phyloP scores from a whole-genome alignment of 2,888 invertebrate species.

The Epinotia nisella region DNA sequence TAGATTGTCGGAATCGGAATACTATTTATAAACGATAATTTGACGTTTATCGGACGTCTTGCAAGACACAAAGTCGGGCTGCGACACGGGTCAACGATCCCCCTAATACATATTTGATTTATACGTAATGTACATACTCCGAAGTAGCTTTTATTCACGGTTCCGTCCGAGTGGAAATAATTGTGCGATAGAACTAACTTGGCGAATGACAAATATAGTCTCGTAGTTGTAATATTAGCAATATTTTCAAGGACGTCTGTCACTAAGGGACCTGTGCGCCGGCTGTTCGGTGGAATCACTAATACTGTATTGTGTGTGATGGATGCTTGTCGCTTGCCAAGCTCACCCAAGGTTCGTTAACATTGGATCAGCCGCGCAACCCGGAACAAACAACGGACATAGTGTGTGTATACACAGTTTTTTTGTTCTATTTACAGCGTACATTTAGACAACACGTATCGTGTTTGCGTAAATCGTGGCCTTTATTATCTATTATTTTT shows the following conservation, averaged over 20 bases:
- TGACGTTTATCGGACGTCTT: slow-evolving; percentile 51
- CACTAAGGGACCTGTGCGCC: slow-evolving; percentile 6
- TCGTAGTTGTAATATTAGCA: not conserved
- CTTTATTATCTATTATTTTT: slow-evolving; percentile 8
- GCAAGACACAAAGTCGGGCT: slow-evolving; percentile 49
- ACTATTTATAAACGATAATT: slow-evolving; percentile 55
- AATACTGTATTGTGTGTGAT: slow-evolving; percentile 14
- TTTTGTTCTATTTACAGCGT: slow-evolving; percentile 35
- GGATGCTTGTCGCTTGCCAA: slow-evolving; percentile 34
- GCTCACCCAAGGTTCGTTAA: slow-evolving; percentile 42
- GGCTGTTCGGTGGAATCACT: slow-evolving; percentile 15
- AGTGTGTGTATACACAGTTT: slow-evolving; percentile 17
- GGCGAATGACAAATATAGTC: not conserved
- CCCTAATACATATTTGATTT: slow-evolving; percentile 52
- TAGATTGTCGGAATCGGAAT: slow-evolving; percentile 41
- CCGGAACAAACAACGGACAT: slow-evolving; percentile 41
- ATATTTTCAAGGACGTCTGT: slow-evolving; percentile 11
- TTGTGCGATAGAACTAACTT: not conserved
- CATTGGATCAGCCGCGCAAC: slow-evolving; percentile 33
- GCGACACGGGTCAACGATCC: slow-evolving; percentile 53
- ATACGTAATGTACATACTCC: slow-evolving; percentile 25
- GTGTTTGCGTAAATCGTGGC: not conserved
- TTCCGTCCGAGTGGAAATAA: not conserved
- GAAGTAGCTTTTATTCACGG: slow-evolving; percentile 6
- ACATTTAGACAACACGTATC: slow-evolving; percentile 10